Evolutionary conservation across 2,113 vertebrate genomes (phyloP).

Genomic region (Todiramphus chloris): DNA sequence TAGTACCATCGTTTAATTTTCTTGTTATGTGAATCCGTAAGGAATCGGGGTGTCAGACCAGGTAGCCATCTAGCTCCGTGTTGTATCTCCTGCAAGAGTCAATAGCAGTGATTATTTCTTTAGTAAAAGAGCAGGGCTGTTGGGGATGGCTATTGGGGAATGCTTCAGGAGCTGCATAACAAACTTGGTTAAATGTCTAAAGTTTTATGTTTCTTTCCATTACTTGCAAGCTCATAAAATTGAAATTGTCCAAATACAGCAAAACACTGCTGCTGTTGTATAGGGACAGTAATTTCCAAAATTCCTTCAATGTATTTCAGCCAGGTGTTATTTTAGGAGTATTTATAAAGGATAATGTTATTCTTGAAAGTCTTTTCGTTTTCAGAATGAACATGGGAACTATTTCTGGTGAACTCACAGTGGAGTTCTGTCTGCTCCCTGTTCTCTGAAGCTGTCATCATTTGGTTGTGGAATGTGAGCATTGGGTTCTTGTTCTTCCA

Average conservation of each 20-base stretch:
- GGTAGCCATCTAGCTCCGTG: neutral
- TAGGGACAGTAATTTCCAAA: neutral
- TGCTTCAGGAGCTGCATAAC: neutral
- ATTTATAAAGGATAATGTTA: neutral
- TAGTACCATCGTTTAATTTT: accelerated
- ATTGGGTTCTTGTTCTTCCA: neutral
- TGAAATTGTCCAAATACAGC: neutral
- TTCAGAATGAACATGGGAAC: neutral
- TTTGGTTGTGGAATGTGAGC: neutral
- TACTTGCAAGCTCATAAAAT: neutral
- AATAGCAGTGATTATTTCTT: neutral
- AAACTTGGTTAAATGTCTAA: neutral
- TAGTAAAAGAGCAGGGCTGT: neutral
- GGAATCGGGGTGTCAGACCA: neutral
- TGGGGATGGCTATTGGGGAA: neutral
- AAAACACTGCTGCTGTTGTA: neutral
- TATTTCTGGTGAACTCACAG: neutral
- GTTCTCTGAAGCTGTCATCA: accelerated
- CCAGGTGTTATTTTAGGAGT: neutral
- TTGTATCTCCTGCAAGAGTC: neutral
- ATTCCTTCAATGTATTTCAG: neutral
- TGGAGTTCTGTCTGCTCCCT: neutral
- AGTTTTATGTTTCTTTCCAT: neutral
- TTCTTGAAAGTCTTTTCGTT: neutral
- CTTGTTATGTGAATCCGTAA: neutral